phyloP scores from a whole-genome alignment of 2,888 invertebrate genomes.

The Phyllotreta striolata region DNA sequence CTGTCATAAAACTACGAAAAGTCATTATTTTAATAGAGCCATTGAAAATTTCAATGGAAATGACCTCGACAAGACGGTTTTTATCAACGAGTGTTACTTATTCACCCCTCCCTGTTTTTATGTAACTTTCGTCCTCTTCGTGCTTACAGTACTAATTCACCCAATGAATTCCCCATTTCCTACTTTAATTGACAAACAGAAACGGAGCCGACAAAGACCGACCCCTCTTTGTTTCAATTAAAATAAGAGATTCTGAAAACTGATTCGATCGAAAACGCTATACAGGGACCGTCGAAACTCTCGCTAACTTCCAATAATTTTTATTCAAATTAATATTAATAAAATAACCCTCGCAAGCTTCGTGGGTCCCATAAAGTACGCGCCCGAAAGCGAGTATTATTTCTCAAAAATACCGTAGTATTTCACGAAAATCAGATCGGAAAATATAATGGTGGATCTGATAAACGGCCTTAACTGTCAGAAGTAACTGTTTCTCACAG shows the following conservation, averaged over 20 bases:
- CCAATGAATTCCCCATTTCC: conserved; percentile 39
- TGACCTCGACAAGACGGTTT: conserved; percentile 49
- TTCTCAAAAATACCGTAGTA: too few relatives aligned
- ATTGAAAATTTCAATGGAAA: conserved; percentile 46
- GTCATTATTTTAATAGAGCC: conserved; percentile 26
- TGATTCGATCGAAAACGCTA: conserved; percentile 21
- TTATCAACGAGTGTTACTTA: conserved; percentile 37
- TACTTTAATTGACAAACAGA: conserved; percentile 42
- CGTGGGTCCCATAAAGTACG: too few relatives aligned
- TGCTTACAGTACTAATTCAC: conserved; percentile 41
- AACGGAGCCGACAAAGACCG: conserved; percentile 30
- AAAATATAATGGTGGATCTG: too few relatives aligned
- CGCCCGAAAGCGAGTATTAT: too few relatives aligned
- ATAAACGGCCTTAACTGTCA: conserved; percentile 9
- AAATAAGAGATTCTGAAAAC: conserved; percentile 24
- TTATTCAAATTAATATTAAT: too few relatives aligned
- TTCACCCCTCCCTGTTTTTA: conserved; percentile 19
- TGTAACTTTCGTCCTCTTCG: conserved; percentile 38
- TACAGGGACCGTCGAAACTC: conserved; percentile 8
- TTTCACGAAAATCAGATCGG: too few relatives aligned
- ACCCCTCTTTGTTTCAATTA: conserved; percentile 26
- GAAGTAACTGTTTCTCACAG: conserved; percentile 49
- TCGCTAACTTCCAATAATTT: neutral
- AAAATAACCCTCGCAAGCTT: too few relatives aligned
- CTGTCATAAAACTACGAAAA: conserved; percentile 7